phyloP scores from a whole-genome alignment of 2,797 vertebrate genomes.

The Tapera naevia region DNA sequence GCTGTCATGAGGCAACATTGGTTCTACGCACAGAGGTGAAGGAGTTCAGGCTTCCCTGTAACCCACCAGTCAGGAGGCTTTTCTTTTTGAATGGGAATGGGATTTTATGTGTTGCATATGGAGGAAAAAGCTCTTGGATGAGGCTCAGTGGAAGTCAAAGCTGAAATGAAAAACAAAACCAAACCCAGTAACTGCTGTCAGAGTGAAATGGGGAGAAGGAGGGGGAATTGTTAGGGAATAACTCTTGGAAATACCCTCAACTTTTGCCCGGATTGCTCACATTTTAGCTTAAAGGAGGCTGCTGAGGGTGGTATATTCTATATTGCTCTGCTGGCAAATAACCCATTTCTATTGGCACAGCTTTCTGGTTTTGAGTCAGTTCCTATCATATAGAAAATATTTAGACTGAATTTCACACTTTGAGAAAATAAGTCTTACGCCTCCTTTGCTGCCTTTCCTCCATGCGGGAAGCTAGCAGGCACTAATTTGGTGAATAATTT shows the following conservation, averaged over 20 bases:
- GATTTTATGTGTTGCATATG: neutral
- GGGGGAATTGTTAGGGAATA: neutral
- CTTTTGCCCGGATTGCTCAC: neutral
- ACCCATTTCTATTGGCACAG: accelerated
- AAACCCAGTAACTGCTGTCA: neutral
- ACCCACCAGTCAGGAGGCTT: neutral
- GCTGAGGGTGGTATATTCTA: neutral
- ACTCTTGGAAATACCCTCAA: neutral
- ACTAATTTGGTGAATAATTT: neutral
- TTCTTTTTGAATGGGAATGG: neutral
- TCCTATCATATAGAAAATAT: neutral
- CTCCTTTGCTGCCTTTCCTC: neutral
- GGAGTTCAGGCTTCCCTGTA: neutral
- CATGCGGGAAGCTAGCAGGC: neutral
- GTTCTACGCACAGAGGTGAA: neutral
- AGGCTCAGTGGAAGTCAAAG: neutral
- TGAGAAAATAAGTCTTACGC: neutral
- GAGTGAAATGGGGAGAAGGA: neutral
- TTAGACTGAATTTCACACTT: neutral
- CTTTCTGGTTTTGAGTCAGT: neutral
- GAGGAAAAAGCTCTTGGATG: neutral
- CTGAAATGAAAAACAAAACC: neutral
- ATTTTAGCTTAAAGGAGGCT: neutral
- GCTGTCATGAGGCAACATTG: neutral
- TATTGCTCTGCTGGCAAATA: neutral